Conservation (phyloP, 2,113 vertebrate genomes). For the Morone chrysops region DNA sequence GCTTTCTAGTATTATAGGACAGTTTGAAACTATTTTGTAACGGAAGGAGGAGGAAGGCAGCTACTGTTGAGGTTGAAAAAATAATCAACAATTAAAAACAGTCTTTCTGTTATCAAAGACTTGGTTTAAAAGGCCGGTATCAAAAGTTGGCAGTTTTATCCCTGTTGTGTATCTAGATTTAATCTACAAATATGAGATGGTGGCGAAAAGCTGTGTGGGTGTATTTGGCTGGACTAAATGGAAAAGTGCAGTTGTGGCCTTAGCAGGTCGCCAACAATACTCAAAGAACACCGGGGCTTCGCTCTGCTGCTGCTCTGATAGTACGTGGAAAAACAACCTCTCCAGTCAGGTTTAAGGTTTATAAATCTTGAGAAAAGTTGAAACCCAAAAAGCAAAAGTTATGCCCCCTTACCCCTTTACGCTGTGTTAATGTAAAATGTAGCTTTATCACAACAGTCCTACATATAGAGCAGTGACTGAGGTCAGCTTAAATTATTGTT, state of each 20-base stretch:
- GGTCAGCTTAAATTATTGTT: neutral
- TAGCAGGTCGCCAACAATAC: neutral
- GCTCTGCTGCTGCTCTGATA: neutral
- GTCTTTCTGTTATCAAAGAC: neutral
- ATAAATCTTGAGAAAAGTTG: neutral
- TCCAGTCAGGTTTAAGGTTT: neutral
- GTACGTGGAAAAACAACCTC: neutral
- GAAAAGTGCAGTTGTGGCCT: neutral
- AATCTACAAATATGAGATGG: neutral
- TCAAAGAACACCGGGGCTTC: neutral
- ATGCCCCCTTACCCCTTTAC: neutral
- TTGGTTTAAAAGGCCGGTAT: neutral
- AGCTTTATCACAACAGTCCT: neutral
- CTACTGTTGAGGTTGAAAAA: neutral
- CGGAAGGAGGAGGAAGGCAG: neutral
- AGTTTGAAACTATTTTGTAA: constrained; percentile 3
- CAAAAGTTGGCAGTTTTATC: neutral
- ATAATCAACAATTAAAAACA: neutral
- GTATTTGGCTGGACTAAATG: neutral
- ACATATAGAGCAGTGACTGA: neutral
- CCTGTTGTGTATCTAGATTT: neutral
- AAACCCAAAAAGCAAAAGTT: neutral
- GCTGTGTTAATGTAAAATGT: neutral
- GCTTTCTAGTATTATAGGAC: neutral
- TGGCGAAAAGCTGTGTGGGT: neutral